Percentiles rank a stretch among this genome's conserved stretches.
Conservation (phyloP, 2,113 vertebrate genomes). For the Promerops cafer region DNA sequence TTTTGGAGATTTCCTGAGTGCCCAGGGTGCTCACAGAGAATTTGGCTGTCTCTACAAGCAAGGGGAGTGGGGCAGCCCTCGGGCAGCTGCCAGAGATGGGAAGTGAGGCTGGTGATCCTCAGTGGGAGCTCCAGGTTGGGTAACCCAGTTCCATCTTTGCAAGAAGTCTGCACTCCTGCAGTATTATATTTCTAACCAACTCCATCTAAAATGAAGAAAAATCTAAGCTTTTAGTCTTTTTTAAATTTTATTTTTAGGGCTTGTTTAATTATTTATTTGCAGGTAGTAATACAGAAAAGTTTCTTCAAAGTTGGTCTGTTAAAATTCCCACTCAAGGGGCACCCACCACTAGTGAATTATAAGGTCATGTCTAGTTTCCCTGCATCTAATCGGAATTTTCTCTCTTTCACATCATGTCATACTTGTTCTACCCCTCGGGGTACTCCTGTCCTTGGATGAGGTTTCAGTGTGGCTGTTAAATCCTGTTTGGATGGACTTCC, state of each 20-base stretch:
- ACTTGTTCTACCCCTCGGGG: neutral
- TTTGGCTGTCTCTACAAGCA: neutral
- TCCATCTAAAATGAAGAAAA: neutral
- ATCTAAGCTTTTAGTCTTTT: neutral
- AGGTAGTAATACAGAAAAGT: neutral
- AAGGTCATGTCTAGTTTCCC: neutral
- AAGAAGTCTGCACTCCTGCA: neutral
- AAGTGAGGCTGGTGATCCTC: neutral
- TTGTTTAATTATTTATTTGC: neutral
- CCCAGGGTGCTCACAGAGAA: neutral
- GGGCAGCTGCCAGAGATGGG: accelerated
- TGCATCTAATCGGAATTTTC: neutral
- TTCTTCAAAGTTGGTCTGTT: neutral
- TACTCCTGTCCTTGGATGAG: neutral
- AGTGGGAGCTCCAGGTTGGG: accelerated
- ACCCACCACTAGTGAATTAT: neutral
- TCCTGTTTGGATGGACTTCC: neutral
- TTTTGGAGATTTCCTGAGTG: neutral
- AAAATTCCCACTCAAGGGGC: neutral
- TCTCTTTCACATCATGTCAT: neutral
- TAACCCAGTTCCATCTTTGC: accelerated
- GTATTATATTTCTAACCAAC: neutral
- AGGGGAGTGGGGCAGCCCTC: neutral
- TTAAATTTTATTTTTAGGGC: too few species aligned
- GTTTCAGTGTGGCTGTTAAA: neutral